Conservation (phyloP, 2,888 invertebrate species). For the Papilio gigon region DNA sequence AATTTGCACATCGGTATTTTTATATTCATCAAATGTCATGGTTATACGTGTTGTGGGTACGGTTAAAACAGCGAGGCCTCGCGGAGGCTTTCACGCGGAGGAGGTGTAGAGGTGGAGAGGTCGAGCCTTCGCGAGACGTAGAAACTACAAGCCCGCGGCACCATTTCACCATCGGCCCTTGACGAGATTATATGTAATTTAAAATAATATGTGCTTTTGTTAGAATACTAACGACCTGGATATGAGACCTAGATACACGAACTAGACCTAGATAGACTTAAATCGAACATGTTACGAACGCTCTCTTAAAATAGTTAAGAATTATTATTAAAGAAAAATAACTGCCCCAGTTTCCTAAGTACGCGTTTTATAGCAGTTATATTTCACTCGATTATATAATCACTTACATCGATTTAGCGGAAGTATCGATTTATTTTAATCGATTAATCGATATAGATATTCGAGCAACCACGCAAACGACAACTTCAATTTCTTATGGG, state of each 20-base stretch:
- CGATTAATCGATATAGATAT: slow-evolving; percentile 62
- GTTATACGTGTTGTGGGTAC: slow-evolving; percentile 1
- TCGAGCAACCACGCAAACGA: slow-evolving; percentile 65
- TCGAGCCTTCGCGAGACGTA: slow-evolving; percentile 32
- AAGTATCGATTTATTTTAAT: slow-evolving; percentile 67
- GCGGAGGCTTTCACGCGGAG: slow-evolving; percentile 24
- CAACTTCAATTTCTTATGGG: slow-evolving; percentile 53
- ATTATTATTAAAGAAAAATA: no score
- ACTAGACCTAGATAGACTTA: neutral
- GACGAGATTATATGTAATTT: slow-evolving; percentile 21
- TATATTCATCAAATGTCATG: slow-evolving; percentile 24
- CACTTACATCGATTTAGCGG: slow-evolving; percentile 68
- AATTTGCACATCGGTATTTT: slow-evolving; percentile 24
- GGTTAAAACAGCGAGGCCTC: slow-evolving; percentile 21
- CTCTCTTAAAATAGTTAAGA: neutral
- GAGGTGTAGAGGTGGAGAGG: slow-evolving; percentile 27
- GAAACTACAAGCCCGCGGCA: slow-evolving; percentile 26
- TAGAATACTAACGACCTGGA: slow-evolving; percentile 6
- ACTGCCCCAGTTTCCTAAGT: neutral
- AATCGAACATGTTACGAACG: neutral
- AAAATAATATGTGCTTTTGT: slow-evolving; percentile 29
- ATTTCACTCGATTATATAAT: slow-evolving; percentile 60
- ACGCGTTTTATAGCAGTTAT: neutral
- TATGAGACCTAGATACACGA: slow-evolving; percentile 21
- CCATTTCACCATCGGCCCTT: slow-evolving; percentile 22